Base-by-base conservation (phyloP, 2,888 invertebrate genomes). In the Schizaphis graminum region DNA sequence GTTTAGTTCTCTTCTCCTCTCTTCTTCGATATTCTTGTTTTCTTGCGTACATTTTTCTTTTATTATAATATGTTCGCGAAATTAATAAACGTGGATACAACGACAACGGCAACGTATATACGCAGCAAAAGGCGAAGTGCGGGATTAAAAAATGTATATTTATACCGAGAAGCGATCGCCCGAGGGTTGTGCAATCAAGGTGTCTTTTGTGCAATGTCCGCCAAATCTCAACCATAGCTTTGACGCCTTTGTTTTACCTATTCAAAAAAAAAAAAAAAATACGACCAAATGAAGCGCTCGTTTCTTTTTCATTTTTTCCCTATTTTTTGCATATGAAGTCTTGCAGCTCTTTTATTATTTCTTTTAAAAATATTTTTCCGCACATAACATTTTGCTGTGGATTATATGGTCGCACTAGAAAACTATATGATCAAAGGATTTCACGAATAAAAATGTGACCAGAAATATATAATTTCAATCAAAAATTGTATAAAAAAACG, bases 221-320 rank as follows among this genome's bases (percentile, higher is more conserved):
- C 84, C 89, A 85, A 92, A 92, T 92, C 57, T 61, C 86, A 56
- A 87, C 61, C n/a, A 41, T 87, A 28, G 67, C 92, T 92, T 92
- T 92, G 93, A 57, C 89, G 89, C 47, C 57, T 93, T 93, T 93
- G 93, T 90, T 90, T 93, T 93, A 93, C 93, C 93, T 93, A 85
- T 89, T 53, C 53, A 57, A 57, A 89, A 93, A 89, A 90, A 89
- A 84, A 77, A 53, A 61, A 91, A 85, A 53, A 91, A 84, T 53
- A 67, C 61, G 16, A 53, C 93, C 13, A 93, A 93, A 93, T 77
- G 93, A 93, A 77, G 89, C 84, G 84, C 35, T 57, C 93, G 89
- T 85, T 90, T 93, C 47, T 11, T 90, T 93, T 90, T 90, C 21
- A 56, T 89, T 84, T 86, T 41, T 67, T 41, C n/a, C 41, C 24